Conservation (phyloP, 2,113 vertebrate species). For the Rafetus swinhoei region DNA sequence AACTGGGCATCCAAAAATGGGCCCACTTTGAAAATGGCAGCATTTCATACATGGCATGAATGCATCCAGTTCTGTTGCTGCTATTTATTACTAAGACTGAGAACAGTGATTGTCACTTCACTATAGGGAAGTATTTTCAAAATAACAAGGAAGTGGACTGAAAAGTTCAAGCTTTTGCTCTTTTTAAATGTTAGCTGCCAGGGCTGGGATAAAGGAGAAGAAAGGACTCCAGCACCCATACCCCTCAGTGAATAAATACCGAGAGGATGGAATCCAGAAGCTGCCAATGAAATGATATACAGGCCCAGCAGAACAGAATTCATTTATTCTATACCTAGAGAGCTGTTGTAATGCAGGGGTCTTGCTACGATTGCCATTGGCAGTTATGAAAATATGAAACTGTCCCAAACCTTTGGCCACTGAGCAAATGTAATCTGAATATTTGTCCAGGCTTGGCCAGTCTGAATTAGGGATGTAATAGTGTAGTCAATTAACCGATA, state of each 20-base stretch:
- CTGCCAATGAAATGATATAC: background rate
- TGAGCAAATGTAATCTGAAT: background rate
- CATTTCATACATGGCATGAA: background rate
- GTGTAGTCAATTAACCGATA: too few species aligned
- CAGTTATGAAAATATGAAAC: background rate
- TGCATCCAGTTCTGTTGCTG: background rate
- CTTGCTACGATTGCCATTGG: background rate
- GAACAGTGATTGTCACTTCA: background rate
- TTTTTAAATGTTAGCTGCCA: background rate
- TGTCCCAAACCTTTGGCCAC: background rate
- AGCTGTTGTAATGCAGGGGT: background rate
- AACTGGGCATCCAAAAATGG: background rate
- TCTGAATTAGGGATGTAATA: background rate
- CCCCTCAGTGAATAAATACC: background rate
- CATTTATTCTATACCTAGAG: background rate
- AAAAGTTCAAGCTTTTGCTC: background rate
- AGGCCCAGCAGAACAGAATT: fast-evolving
- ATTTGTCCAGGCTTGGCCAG: background rate
- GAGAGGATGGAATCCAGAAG: background rate
- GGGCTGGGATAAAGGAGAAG: background rate
- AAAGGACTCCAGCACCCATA: background rate
- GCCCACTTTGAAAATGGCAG: too few species aligned
- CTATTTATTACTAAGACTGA: background rate
- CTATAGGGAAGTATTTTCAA: background rate
- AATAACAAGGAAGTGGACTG: background rate